Conservation (phyloP, 1,140 invertebrate genomes). For the Tetragonula clypearis region DNA sequence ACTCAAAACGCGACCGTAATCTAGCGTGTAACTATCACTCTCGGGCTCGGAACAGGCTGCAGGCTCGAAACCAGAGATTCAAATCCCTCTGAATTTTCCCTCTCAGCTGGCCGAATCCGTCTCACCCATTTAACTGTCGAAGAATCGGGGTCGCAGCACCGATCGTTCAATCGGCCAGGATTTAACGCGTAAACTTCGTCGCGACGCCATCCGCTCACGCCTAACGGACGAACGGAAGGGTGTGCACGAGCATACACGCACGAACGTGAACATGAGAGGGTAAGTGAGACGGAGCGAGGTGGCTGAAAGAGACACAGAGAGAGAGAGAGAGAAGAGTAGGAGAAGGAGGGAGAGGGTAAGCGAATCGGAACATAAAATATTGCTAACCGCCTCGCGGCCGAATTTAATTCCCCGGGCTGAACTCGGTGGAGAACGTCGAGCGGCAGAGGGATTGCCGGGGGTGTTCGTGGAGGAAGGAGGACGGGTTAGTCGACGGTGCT, state of each 20-base stretch:
- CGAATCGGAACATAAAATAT: constrained; percentile 65
- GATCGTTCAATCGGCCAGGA: constrained; percentile 36
- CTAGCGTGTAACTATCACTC: neutral
- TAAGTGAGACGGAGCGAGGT: too few species aligned
- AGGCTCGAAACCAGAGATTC: neutral
- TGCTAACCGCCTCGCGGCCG: constrained; percentile 61
- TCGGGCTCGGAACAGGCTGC: neutral
- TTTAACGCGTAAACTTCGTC: constrained; percentile 45
- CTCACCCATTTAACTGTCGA: constrained; percentile 15
- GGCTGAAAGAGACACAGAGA: neutral
- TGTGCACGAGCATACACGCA: neutral
- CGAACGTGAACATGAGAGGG: neutral
- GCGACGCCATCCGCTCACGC: constrained; percentile 12
- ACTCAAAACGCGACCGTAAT: neutral
- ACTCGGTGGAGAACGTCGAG: constrained; percentile 57
- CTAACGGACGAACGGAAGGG: neutral
- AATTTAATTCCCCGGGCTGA: constrained; percentile 67
- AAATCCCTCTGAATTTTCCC: neutral
- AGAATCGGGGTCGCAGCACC: constrained; percentile 13
- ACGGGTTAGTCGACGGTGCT: constrained; percentile 42
- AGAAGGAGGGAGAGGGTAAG: neutral
- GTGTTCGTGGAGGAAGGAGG: constrained; percentile 28
- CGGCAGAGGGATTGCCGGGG: constrained; percentile 46
- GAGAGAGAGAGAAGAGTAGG: too few species aligned
- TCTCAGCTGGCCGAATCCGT: neutral